Evolutionary conservation across 2,888 invertebrate species (phyloP).

Genomic region (Omphaloscelis lunosa): DNA sequence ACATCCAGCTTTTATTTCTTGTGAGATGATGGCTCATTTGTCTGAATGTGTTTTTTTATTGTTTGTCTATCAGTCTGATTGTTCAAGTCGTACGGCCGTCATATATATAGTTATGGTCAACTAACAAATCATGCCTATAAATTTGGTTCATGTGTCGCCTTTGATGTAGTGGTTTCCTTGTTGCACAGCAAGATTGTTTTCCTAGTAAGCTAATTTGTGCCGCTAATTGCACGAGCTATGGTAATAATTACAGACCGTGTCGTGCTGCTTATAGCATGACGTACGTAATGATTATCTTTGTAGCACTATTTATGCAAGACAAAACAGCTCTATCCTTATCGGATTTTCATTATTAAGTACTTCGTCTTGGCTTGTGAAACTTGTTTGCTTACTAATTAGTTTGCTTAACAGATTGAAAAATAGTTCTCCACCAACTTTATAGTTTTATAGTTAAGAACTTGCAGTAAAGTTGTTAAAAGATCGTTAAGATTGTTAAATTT

Average conservation of each 20-base stretch:
- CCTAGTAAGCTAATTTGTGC: background rate
- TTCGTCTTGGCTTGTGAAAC: slow-evolving; percentile 50
- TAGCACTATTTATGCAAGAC: slow-evolving; percentile 7
- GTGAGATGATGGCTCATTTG: slow-evolving; percentile 58
- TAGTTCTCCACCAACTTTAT: slow-evolving; percentile 43
- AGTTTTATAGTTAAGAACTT: slow-evolving; percentile 53
- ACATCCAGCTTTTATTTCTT: slow-evolving; percentile 69
- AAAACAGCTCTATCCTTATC: slow-evolving; percentile 6
- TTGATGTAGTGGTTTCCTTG: background rate
- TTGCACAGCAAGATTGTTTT: background rate
- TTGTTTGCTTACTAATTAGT: slow-evolving; percentile 55
- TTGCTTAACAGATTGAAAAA: slow-evolving; percentile 55
- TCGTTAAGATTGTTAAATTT: slow-evolving; percentile 59
- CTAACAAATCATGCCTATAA: slow-evolving; percentile 12
- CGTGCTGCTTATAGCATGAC: background rate
- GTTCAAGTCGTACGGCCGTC: slow-evolving; percentile 13
- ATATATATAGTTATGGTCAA: slow-evolving; percentile 25
- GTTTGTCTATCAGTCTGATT: slow-evolving; percentile 52
- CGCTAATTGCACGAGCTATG: background rate
- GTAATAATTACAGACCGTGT: background rate
- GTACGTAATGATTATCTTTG: background rate
- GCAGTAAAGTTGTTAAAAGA: slow-evolving; percentile 48
- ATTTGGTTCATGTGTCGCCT: background rate
- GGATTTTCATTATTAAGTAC: slow-evolving; percentile 32
- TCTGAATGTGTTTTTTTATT: slow-evolving; percentile 63